A percentile compares a stretch with the other conserved stretches of the same genome.
Conservation (phyloP, 2,797 vertebrate genomes). For the Gallinago stenura region DNA sequence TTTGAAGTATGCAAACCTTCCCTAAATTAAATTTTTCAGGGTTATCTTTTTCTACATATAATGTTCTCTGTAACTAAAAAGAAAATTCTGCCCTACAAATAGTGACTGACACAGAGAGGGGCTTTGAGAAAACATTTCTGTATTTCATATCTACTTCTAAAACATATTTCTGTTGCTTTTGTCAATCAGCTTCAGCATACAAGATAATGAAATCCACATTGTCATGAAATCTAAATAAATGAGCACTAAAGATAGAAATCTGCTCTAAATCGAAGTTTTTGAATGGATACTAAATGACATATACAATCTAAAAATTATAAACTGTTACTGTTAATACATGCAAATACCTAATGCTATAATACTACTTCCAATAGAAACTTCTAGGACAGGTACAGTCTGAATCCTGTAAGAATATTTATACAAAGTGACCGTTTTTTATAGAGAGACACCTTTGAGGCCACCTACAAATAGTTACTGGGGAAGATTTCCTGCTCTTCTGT, state of each 20-base stretch:
- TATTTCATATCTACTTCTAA: conserved; percentile 47
- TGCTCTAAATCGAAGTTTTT: conserved; percentile 40
- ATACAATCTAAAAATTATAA: conserved; percentile 21
- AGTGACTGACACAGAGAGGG: background rate
- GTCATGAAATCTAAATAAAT: conserved; percentile 51
- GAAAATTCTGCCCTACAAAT: conserved; percentile 30
- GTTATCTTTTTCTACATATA: conserved; percentile 19
- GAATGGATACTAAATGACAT: conserved; percentile 32
- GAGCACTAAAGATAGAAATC: conserved; percentile 37
- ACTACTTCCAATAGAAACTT: background rate
- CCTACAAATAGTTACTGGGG: background rate
- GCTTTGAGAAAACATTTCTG: conserved; percentile 15
- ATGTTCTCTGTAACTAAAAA: conserved; percentile 55
- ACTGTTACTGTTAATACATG: conserved; percentile 7
- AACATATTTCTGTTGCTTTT: conserved; percentile 40
- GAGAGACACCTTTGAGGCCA: background rate
- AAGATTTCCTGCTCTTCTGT: background rate
- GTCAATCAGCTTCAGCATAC: conserved; percentile 17
- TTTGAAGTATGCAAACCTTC: conserved; percentile 23
- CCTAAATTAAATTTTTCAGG: conserved; percentile 55
- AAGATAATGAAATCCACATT: conserved; percentile 65
- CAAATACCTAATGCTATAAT: background rate
- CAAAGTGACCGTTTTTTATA: background rate
- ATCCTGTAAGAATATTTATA: background rate
- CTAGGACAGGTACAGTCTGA: background rate